Evolutionary conservation across 2,888 invertebrate species (phyloP).

Genomic region (Brachyptera putata): DNA sequence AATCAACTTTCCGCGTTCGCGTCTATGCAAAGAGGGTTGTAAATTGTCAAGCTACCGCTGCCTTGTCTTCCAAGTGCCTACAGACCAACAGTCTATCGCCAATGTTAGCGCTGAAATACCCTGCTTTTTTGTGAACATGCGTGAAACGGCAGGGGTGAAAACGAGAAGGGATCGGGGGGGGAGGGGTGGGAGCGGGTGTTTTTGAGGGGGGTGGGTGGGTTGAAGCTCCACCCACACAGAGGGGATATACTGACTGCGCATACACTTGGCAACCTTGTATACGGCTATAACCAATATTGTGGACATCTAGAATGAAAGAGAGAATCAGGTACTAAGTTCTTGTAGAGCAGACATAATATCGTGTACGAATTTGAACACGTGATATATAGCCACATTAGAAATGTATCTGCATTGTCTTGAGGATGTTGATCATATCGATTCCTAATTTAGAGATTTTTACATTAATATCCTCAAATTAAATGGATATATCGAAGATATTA

Average conservation of each 20-base stretch:
- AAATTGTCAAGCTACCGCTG: background rate
- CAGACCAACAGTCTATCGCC: background rate
- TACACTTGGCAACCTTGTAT: slow-evolving; percentile 43
- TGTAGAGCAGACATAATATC: background rate
- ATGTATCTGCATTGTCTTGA: no score
- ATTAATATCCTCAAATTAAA: no score
- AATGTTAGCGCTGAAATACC: background rate
- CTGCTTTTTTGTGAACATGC: slow-evolving; percentile 11
- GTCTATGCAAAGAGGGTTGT: background rate
- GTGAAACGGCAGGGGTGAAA: slow-evolving; percentile 18
- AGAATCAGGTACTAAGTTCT: background rate
- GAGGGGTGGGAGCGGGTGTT: background rate
- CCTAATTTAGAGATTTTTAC: no score
- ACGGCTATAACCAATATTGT: slow-evolving; percentile 50
- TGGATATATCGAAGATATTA: no score
- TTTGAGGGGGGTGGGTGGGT: background rate
- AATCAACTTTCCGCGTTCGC: no score
- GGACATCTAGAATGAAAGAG: slow-evolving; percentile 39
- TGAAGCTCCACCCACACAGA: slow-evolving; percentile 30
- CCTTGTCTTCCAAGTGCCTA: no score
- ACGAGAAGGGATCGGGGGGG: background rate
- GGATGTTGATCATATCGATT: no score
- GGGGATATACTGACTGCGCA: slow-evolving; percentile 23
- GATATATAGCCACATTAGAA: no score
- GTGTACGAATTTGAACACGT: no score